Conservation (phyloP, 2,888 invertebrate species). For the Drosophila prolongata region DNA sequence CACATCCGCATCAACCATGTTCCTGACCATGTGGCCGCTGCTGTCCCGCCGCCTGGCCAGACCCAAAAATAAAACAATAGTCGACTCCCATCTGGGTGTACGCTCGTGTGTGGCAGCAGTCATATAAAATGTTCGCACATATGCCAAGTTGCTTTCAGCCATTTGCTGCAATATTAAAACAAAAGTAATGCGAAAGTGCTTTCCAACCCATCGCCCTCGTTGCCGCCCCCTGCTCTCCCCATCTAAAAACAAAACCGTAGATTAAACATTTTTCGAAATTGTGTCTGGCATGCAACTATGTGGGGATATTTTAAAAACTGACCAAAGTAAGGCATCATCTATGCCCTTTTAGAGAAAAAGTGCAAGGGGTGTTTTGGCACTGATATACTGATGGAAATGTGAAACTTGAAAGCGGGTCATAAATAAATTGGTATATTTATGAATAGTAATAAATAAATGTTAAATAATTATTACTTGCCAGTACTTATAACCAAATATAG, state of each 20-base stretch:
- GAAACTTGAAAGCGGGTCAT: no score
- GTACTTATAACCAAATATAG: no score
- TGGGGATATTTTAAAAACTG: conserved; percentile 34
- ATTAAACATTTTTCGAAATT: conserved; percentile 53
- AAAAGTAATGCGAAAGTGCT: conserved; percentile 63
- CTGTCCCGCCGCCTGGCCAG: conserved; percentile 47
- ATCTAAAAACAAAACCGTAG: conserved; percentile 32
- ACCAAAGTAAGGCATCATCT: conserved; percentile 6
- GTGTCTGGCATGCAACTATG: conserved; percentile 37
- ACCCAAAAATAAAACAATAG: conserved; percentile 53
- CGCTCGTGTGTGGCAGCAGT: conserved; percentile 27
- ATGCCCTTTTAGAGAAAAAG: neutral
- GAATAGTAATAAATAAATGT: no score
- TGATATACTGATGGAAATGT: neutral
- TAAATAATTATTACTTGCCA: no score
- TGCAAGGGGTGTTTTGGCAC: neutral
- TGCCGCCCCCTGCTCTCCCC: neutral
- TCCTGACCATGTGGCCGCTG: conserved; percentile 51
- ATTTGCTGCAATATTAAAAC: conserved; percentile 68
- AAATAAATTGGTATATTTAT: no score
- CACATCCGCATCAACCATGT: conserved; percentile 49
- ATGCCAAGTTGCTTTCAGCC: conserved; percentile 64
- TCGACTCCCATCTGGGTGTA: conserved; percentile 29
- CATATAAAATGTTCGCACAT: conserved; percentile 65
- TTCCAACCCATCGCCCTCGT: conserved; percentile 26